These are phyloP conservation scores for Nematopogon swammerdamellus DNA, from an alignment of 2,888 invertebrate species.

Conservation along the genomic window DNA sequence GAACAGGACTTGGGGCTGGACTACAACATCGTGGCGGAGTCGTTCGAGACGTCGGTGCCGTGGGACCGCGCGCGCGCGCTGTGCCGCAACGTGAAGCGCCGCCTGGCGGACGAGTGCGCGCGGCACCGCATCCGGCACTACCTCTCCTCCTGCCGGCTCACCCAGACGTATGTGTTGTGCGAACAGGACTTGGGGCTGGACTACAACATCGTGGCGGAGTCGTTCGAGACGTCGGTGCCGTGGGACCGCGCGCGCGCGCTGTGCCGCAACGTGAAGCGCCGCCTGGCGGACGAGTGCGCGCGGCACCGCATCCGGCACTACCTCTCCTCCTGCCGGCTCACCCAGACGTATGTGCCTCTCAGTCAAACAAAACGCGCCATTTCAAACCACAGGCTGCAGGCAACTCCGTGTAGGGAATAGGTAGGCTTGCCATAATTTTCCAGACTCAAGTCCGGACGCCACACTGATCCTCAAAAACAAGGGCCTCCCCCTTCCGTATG, in stretches of 20 bases:
- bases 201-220: slow-evolving; percentile 87
- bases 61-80: slow-evolving; percentile 87
- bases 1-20: slow-evolving; percentile 85
- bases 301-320: slow-evolving; percentile 57
- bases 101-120: slow-evolving; percentile 64
- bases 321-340: slow-evolving; percentile 79
- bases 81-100: slow-evolving; percentile 86
- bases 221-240: slow-evolving; percentile 98
- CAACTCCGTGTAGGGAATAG: no score
- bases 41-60: slow-evolving; percentile 98
- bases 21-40: slow-evolving; percentile 87
- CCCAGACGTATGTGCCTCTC: slow-evolving; percentile 81
- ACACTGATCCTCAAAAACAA: no score
- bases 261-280: slow-evolving; percentile 86
- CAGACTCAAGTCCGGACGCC: no score
- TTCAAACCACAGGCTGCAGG: no score
- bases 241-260: slow-evolving; percentile 87
- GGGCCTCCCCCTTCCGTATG: no score
- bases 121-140: slow-evolving; percentile 57
- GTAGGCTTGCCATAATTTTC: no score
- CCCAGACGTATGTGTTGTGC: slow-evolving; percentile 68
- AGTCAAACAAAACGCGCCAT: no score
- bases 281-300: slow-evolving; percentile 64
- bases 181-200: slow-evolving; percentile 85
- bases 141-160: slow-evolving; percentile 79